Base-by-base conservation (phyloP, 2,797 vertebrate genomes). In the Mus caroli region DNA sequence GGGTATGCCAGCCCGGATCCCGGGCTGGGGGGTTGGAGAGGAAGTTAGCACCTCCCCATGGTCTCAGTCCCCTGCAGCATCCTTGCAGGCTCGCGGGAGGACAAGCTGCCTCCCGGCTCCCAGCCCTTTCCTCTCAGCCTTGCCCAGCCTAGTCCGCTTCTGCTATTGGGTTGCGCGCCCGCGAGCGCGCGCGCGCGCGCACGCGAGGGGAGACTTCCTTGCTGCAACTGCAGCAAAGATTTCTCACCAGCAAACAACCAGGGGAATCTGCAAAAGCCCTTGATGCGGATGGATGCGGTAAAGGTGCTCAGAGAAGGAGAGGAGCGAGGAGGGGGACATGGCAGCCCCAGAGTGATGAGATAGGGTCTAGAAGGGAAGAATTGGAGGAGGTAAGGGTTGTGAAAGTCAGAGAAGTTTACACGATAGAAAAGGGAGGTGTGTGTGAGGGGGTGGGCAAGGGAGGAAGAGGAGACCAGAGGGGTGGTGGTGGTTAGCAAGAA, bases 221-320 rank as follows among this genome's bases (percentile, higher is more conserved):
- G 91, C 97, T 97, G 97, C 97, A 95, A 88, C 97, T 97, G 97
- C 97, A 94, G 96, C 97, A 96, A 31, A 95, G 75, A 76, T 88
- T 93, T 88, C 93, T 96, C 73, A 88, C 62, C 96, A 37, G 87
- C 96, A n/a, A 50, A 76, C 90, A 34, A 92, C 77, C 95, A 11
- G 34, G 34, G 89, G 93, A 94, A 90, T 92, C 95, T 75, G 92
- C 86, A 92, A 73, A 73, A 90, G 92, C 88, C 77, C 10, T 88
- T 31, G 78, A 60, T 22, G 10, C 64, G 79, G 58, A 75, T 31
- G 43, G 60, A 20, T 22, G 94, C 80, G 62, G 90, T 40, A 88
- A 71, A 37, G 71, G 91, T 73, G 2, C 50, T 67, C 40, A 0
- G 82, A 34, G 22, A 83, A 62, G 17, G 24, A 20, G 1, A 37